Conservation (phyloP, 2,797 vertebrate genomes). For the Manis javanica region DNA sequence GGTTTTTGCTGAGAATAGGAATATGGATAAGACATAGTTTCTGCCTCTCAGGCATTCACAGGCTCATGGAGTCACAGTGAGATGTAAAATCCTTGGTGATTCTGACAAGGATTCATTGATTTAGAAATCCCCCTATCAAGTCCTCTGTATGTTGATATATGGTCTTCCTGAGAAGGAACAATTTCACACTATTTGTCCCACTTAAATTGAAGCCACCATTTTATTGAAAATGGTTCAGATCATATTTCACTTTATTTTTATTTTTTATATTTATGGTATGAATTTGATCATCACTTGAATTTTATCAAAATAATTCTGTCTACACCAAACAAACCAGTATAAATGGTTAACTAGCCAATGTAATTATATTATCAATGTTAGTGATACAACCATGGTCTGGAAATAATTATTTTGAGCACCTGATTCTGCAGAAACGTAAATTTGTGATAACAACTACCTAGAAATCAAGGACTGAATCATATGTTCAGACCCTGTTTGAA, state of each 20-base stretch:
- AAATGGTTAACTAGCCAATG: neutral
- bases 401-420: neutral
- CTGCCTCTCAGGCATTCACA: neutral
- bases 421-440: neutral
- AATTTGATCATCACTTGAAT: neutral
- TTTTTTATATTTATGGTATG: neutral
- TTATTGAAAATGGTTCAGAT: constrained; percentile 3
- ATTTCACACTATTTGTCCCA: neutral
- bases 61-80: neutral
- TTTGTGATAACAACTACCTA: neutral
- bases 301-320: neutral
- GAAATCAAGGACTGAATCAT: neutral
- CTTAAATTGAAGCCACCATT: neutral
- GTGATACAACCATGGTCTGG: neutral
- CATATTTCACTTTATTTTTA: neutral
- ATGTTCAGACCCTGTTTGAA: neutral
- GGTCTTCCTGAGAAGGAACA: neutral
- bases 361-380: neutral
- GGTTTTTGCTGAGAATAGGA: constrained; percentile 22
- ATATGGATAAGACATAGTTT: constrained; percentile 50
- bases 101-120: constrained; percentile 20
- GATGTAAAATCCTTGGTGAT: neutral
- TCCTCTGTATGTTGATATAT: neutral
- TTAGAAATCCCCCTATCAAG: neutral
- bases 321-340: neutral